Evolutionary conservation across 1,140 invertebrate species (phyloP).

Genomic region (Cephus cinctus): DNA sequence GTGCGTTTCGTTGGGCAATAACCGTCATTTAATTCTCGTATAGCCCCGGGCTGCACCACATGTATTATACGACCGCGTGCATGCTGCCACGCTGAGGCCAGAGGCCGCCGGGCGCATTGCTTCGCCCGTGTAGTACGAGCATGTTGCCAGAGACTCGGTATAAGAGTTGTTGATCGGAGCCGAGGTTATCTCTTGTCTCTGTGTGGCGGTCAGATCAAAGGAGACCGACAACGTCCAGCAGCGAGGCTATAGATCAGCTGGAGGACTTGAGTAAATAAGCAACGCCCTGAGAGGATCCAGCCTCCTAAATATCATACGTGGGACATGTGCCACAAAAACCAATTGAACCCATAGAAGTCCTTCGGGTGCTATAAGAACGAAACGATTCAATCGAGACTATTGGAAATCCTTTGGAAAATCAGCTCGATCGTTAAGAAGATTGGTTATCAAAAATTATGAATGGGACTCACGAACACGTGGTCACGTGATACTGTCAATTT

Average conservation of each 20-base stretch:
- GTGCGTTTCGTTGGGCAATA: conserved; percentile 24
- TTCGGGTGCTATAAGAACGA: no score
- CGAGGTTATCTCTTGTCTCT: conserved; percentile 39
- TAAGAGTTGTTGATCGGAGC: conserved; percentile 32
- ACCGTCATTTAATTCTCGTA: conserved; percentile 30
- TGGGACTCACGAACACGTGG: no score
- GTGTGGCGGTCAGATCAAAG: conserved; percentile 37
- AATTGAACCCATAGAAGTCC: no score
- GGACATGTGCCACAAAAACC: no score
- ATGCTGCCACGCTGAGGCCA: conserved; percentile 1
- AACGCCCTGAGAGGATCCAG: conserved; percentile 29
- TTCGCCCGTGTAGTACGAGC: neutral
- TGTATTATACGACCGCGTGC: neutral
- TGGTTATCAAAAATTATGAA: no score
- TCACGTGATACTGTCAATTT: no score
- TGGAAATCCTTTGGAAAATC: no score
- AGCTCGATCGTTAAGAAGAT: no score
- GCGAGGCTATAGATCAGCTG: conserved; percentile 40
- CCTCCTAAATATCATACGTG: conserved; percentile 10
- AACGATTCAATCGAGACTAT: no score
- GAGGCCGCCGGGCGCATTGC: neutral
- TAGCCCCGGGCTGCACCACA: no score
- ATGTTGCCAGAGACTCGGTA: conserved; percentile 1
- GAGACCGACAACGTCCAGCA: conserved; percentile 44
- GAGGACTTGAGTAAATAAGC: conserved; percentile 48